Percentiles rank a stretch among this genome's conserved stretches.
These are phyloP conservation scores for Halcyon leucocephala DNA, from an alignment of 2,797 vertebrate species.

Conservation along the genomic window DNA sequence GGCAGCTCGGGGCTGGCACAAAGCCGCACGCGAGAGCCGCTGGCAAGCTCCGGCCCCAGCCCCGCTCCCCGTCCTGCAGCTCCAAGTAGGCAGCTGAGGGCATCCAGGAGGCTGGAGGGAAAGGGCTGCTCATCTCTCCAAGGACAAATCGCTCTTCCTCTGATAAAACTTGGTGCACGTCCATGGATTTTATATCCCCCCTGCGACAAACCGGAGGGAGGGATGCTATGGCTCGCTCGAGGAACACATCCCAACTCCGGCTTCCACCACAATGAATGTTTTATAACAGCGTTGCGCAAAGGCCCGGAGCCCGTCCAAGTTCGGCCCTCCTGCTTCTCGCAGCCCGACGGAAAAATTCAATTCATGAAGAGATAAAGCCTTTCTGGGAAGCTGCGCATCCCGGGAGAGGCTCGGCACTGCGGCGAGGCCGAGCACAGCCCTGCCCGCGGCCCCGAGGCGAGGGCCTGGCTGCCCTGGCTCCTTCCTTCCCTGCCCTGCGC, in stretches of 20 bases:
- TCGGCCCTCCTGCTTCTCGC: background rate
- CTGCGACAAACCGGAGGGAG: background rate
- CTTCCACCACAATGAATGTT: background rate
- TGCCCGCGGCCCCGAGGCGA: background rate
- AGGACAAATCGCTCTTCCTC: background rate
- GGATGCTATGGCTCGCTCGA: background rate
- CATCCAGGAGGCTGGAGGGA: background rate
- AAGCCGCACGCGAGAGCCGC: fast-evolving
- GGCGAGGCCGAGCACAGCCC: background rate
- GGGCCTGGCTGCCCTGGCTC: background rate
- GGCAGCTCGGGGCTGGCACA: background rate
- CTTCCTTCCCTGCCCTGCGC: background rate
- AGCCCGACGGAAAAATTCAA: background rate
- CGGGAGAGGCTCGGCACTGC: slow-evolving; percentile 49
- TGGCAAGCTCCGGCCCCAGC: background rate
- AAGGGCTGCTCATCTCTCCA: background rate
- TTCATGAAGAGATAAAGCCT: slow-evolving; percentile 19
- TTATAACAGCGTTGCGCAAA: background rate
- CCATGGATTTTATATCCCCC: background rate
- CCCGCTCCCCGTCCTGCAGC: background rate
- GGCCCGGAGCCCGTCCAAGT: background rate
- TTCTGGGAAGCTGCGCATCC: slow-evolving; percentile 49
- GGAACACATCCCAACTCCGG: background rate
- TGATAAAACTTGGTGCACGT: background rate
- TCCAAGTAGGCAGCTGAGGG: background rate